Base-by-base conservation (phyloP, 2,888 invertebrate species). In the Actias luna region DNA sequence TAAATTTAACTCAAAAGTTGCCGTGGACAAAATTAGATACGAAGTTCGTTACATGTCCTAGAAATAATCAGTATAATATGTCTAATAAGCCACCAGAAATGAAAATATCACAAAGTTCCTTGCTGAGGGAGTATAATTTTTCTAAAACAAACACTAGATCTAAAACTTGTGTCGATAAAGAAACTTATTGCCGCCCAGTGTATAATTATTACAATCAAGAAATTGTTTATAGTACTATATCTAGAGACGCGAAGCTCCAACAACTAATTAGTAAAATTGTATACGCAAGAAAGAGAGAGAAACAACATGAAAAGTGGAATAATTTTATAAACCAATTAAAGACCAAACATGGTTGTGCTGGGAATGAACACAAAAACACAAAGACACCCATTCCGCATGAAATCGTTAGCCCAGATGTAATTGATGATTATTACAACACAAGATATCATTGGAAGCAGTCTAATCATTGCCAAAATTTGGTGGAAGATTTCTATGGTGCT, bases 271-370 rank as follows among this genome's bases (percentile, higher is more conserved):
- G 72, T 58, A 82, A 79, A 63, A 64, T 90, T 46, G 70, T 79
- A 12, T 61, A 73, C 46, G 75, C 73, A 2, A 75, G 87, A 67
- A 77, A 83, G 65, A 81, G 64, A 63, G 84, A 87, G 64, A 87
- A 83, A 68, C 75, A 84, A 60, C 76, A 70, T 57, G 80, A 83
- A 63, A 69, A 75, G 1, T 88, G 87, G 85, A 84, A 87, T 65
- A 87, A 84, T 62, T 88, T 83, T 58, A 84, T 91, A n/a, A 84
- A 85, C 52, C 74, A 81, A 42, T 71, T 88, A 39, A 85, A 82
- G 65, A 82, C 76, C 63, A 89, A 81, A 69, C 82, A 87, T 60
- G 63, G 61, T 31, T 65, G 52, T 42, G 8, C 67, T 67, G 59
- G 63, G 66, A 64, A 67, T 62, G 18, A 66, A 18, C 57, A 68